phyloP scores from a whole-genome alignment of 2,797 vertebrate species.

The Gymnothorax javanicus region DNA sequence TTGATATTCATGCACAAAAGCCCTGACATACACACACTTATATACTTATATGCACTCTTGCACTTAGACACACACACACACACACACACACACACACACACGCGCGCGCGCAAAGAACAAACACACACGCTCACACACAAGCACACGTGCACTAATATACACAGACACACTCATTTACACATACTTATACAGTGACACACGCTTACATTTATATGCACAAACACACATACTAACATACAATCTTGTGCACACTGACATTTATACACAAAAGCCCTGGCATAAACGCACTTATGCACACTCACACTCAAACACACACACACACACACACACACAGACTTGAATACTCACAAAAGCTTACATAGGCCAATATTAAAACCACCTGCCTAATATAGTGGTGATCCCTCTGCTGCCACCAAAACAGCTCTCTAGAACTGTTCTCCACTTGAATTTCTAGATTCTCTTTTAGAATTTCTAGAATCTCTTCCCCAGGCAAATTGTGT shows the following conservation, averaged over 20 bases:
- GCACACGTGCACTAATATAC: neutral
- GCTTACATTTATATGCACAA: slow-evolving; percentile 17
- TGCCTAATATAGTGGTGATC: no score
- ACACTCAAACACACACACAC: neutral
- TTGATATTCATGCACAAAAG: neutral
- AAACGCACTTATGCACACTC: neutral
- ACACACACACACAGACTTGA: neutral
- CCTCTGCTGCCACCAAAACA: no score
- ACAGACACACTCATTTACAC: neutral
- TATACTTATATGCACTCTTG: slow-evolving; percentile 37
- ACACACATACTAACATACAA: neutral
- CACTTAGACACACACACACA: slow-evolving; percentile 11
- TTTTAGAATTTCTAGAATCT: no score
- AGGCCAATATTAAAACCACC: no score
- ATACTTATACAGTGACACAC: neutral
- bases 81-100: slow-evolving; percentile 27
- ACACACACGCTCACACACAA: neutral
- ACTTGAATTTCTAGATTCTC: no score
- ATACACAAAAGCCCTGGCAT: neutral
- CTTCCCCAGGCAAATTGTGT: no score
- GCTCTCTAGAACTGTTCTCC: no score
- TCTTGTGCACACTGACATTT: neutral
- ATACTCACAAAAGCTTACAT: neutral
- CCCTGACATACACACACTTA: neutral
- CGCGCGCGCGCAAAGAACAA: neutral